Evolutionary conservation across 2,797 vertebrate genomes (phyloP).

Genomic region (Hippoglossus hippoglossus): DNA sequence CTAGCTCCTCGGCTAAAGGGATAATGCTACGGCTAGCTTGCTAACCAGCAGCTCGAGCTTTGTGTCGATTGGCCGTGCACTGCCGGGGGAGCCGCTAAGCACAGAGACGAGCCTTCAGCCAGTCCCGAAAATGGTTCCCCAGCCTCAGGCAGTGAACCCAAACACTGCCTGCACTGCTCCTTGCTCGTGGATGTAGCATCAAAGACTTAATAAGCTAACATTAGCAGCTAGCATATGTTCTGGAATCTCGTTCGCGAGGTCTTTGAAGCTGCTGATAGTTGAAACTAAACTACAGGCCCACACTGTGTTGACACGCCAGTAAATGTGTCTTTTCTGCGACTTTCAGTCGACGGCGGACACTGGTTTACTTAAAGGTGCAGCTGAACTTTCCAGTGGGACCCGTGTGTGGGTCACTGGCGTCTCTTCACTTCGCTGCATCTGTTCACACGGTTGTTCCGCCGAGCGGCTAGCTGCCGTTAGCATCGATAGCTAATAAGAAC

Average conservation of each 20-base stretch:
- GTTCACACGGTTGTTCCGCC: slow-evolving; percentile 53
- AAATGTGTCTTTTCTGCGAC: slow-evolving; percentile 17
- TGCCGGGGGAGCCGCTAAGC: slow-evolving; percentile 24
- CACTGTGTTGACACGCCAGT: slow-evolving; percentile 38
- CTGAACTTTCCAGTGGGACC: slow-evolving; percentile 64
- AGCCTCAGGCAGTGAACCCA: slow-evolving; percentile 20
- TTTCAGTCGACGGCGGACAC: slow-evolving; percentile 33
- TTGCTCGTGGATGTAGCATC: slow-evolving; percentile 51
- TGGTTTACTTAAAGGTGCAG: slow-evolving; percentile 39
- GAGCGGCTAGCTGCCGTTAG: slow-evolving; percentile 58
- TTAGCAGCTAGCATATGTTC: slow-evolving; percentile 52
- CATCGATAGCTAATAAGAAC: slow-evolving; percentile 70
- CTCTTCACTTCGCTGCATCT: slow-evolving; percentile 58
- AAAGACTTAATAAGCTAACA: slow-evolving; percentile 43
- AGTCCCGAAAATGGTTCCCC: slow-evolving; percentile 11
- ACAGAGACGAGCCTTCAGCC: slow-evolving; percentile 22
- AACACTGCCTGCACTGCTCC: slow-evolving; percentile 6
- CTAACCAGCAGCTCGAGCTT: slow-evolving; percentile 39
- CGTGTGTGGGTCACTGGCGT: slow-evolving; percentile 62
- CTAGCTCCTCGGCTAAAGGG: slow-evolving; percentile 52
- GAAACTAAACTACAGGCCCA: slow-evolving; percentile 41
- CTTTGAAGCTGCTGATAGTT: slow-evolving; percentile 60
- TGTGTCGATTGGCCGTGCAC: slow-evolving; percentile 34
- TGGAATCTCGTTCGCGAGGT: slow-evolving; percentile 71
- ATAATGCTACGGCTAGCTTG: slow-evolving; percentile 61